Conservation (phyloP, 2,113 vertebrate genomes). For the Chinchilla lanigera region DNA sequence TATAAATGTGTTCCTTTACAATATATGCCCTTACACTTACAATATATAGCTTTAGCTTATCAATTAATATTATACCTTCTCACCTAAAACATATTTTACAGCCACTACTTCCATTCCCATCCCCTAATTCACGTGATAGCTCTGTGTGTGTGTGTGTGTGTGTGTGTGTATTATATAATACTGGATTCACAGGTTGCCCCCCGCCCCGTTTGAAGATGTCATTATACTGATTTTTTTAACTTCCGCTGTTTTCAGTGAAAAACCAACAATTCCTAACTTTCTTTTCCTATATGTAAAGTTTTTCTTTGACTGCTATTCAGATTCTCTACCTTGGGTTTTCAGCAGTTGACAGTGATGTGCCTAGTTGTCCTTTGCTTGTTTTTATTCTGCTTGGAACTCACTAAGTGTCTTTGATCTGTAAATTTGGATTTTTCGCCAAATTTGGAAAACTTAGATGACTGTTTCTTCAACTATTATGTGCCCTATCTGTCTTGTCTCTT, state of each 20-base stretch:
- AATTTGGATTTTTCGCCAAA: slow-evolving; percentile 35
- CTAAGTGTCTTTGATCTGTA: not conserved
- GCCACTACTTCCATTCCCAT: not conserved
- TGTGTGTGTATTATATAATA: not conserved
- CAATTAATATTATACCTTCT: not conserved
- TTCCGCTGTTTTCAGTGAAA: not conserved
- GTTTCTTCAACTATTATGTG: not conserved
- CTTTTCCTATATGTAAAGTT: not conserved
- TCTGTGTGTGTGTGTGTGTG: not conserved
- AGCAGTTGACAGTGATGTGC: not conserved
- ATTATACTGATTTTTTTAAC: not conserved
- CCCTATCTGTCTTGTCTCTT: not conserved
- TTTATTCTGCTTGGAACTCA: not conserved
- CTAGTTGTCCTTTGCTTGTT: not conserved
- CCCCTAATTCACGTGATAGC: not conserved
- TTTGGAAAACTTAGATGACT: not conserved
- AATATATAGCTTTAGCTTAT: not conserved
- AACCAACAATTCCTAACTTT: not conserved
- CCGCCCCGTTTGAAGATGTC: not conserved
- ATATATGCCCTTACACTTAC: not conserved
- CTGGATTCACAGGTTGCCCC: not conserved
- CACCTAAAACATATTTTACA: not conserved
- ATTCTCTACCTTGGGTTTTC: not conserved
- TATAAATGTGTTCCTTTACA: too few relatives aligned
- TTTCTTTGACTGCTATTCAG: not conserved